Percentiles rank a stretch among this genome's conserved stretches.
Evolutionary conservation across 2,888 invertebrate genomes (phyloP).

Genomic region (Stenodera caucasica): DNA sequence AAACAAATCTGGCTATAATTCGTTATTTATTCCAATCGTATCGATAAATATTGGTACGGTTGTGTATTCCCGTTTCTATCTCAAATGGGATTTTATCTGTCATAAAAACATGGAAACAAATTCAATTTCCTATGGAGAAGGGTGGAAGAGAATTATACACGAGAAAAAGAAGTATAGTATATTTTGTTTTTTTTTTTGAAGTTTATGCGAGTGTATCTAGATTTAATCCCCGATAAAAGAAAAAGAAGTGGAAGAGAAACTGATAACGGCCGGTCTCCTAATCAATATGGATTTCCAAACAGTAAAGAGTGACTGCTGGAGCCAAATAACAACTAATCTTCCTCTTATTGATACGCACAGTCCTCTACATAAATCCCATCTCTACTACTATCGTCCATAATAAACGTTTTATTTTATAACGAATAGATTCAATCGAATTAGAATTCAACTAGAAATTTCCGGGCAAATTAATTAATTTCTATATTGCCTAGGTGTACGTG

Average conservation of each 20-base stretch:
- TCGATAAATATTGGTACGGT: slow-evolving; percentile 12
- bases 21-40: slow-evolving; percentile 11
- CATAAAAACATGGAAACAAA: slow-evolving; percentile 13
- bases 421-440: slow-evolving; percentile 5
- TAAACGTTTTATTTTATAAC: slow-evolving; percentile 10
- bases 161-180: background rate
- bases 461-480: slow-evolving; percentile 17
- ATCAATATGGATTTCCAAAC: slow-evolving; percentile 35
- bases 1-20: slow-evolving; percentile 12
- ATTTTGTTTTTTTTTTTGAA: background rate
- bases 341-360: slow-evolving; percentile 26
- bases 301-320: slow-evolving; percentile 28
- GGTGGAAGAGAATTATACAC: background rate
- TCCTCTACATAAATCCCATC: slow-evolving; percentile 27
- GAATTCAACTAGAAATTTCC: background rate
- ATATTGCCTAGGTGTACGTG: background rate
- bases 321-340: slow-evolving; percentile 36
- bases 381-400: slow-evolving; percentile 21
- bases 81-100: slow-evolving; percentile 5
- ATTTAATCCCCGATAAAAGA: slow-evolving; percentile 40
- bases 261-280: slow-evolving; percentile 36
- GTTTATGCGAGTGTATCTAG: slow-evolving; percentile 31
- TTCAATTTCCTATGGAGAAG: slow-evolving; percentile 16
- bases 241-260: slow-evolving; percentile 33
- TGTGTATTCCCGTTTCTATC: background rate